Evolutionary conservation across 2,797 vertebrate genomes (phyloP).

Genomic region (Somateria mollissima): DNA sequence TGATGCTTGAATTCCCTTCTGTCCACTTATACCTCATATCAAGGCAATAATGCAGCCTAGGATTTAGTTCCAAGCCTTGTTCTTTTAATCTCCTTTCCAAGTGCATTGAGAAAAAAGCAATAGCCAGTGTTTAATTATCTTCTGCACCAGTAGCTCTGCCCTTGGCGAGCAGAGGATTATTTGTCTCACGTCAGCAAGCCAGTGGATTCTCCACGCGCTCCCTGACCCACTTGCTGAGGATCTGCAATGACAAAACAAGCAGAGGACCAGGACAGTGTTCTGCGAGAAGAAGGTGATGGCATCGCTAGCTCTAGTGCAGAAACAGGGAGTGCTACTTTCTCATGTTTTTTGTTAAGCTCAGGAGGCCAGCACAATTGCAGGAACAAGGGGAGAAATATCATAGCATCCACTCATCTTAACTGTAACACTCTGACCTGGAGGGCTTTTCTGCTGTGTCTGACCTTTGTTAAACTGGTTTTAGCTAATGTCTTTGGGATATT

Average conservation of each 20-base stretch:
- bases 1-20: not conserved
- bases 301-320: not conserved
- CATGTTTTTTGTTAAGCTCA: not conserved
- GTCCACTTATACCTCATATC: slow-evolving; percentile 2
- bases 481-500: not conserved
- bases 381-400: not conserved
- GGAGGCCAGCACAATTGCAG: not conserved
- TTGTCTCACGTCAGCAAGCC: not conserved
- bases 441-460: not conserved
- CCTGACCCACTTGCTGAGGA: not conserved
- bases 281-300: not conserved
- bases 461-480: not conserved
- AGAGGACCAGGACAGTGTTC: not conserved
- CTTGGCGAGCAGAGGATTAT: not conserved
- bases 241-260: not conserved
- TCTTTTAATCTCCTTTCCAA: slow-evolving; percentile 33
- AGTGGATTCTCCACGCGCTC: not conserved
- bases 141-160: not conserved
- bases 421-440: not conserved
- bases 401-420: not conserved
- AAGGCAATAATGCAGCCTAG: not conserved
- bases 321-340: not conserved
- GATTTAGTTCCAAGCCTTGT: slow-evolving; percentile 34
- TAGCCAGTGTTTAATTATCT: slow-evolving; percentile 43
- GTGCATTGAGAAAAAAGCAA: not conserved